Conservation (phyloP, 2,888 invertebrate species). For the Itoplectis maculator region DNA sequence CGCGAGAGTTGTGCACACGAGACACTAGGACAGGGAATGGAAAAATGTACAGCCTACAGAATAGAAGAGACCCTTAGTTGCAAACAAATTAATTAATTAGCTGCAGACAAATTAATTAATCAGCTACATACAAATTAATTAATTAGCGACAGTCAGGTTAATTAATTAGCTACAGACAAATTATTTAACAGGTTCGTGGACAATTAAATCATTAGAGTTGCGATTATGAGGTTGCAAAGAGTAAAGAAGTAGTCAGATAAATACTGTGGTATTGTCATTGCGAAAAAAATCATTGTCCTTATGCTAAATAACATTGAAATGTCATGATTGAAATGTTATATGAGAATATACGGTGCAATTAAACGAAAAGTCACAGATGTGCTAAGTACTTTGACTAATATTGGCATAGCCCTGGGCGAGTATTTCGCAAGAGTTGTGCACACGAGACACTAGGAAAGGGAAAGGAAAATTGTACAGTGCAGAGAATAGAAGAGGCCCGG, state of each 20-base stretch:
- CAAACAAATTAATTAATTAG: too few relatives aligned
- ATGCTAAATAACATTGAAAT: not conserved
- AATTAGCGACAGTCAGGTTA: too few relatives aligned
- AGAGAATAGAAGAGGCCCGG: slow-evolving; percentile 36
- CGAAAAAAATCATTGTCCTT: not conserved
- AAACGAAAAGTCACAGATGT: not conserved
- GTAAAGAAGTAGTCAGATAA: not conserved
- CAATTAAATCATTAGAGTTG: too few relatives aligned
- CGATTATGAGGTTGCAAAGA: too few relatives aligned
- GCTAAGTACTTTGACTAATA: not conserved
- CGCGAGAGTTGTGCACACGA: slow-evolving; percentile 5
- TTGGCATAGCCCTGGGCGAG: slow-evolving; percentile 1
- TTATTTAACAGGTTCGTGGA: too few relatives aligned
- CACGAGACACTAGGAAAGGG: slow-evolving; percentile 29
- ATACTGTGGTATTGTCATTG: slow-evolving; percentile 16
- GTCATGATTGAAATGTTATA: not conserved
- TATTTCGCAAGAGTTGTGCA: slow-evolving; percentile 30
- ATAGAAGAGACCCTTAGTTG: slow-evolving; percentile 27
- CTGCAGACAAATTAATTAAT: too few relatives aligned
- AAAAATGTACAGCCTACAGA: slow-evolving; percentile 41
- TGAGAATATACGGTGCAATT: not conserved
- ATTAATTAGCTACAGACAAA: too few relatives aligned
- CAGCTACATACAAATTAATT: too few relatives aligned
- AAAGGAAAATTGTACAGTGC: slow-evolving; percentile 41
- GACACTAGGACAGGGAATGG: slow-evolving; percentile 38